Evolutionary conservation across 37 sponge, comb jelly and placozoan genomes (phyloP).

Genomic region (Eunapius fragilis): DNA sequence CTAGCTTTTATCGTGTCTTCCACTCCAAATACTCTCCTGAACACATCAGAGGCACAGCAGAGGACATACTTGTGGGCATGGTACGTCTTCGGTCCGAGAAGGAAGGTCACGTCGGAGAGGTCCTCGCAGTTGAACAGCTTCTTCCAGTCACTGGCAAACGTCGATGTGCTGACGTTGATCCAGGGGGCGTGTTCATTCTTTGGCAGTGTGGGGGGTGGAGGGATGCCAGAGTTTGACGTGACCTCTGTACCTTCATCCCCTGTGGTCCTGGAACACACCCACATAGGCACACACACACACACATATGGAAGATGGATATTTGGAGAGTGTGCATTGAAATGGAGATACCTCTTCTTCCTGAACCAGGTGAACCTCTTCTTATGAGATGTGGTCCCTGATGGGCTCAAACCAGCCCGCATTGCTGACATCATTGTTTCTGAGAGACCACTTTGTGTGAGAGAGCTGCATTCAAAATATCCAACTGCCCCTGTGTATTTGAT

Average conservation of each 20-base stretch:
- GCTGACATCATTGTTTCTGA: conserved; percentile 46
- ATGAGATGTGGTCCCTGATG: neutral
- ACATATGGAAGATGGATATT: neutral
- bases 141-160: conserved; percentile 50
- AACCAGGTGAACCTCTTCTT: conserved; percentile 43
- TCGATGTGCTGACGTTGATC: conserved; percentile 76
- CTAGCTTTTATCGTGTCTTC: neutral
- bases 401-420: conserved; percentile 17
- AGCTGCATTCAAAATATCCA: conserved; percentile 77
- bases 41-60: conserved; percentile 68
- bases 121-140: conserved; percentile 32
- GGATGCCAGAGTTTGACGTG: conserved; percentile 40
- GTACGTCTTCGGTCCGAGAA: conserved; percentile 17
- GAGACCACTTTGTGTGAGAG: conserved; percentile 54
- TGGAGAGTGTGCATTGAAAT: neutral
- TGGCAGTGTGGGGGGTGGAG: conserved; percentile 83
- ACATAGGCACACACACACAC: neutral
- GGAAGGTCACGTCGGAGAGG: conserved; percentile 63
- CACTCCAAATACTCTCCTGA: conserved; percentile 66
- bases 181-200: conserved; percentile 71
- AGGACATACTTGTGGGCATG: conserved; percentile 66
- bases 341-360: conserved; percentile 42
- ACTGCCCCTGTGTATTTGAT: conserved; percentile 33
- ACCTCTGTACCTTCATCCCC: neutral
- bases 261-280: conserved; percentile 12